phyloP scores from a whole-genome alignment of 2,113 vertebrate species.

The Cettia cetti region DNA sequence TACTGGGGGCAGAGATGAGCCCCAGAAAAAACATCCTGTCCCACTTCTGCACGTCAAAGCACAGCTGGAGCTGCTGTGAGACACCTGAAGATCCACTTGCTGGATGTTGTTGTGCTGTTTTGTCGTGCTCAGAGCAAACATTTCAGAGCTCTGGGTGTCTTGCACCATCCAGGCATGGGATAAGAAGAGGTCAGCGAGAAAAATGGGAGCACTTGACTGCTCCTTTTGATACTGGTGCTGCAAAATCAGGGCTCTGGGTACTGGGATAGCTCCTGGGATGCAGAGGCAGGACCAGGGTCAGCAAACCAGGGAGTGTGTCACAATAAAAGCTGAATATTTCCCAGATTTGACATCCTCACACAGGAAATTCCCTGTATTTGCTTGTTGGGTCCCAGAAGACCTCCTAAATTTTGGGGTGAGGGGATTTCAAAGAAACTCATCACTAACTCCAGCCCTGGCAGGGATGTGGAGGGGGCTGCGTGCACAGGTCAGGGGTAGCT shows the following conservation, averaged over 20 bases:
- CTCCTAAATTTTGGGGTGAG: neutral
- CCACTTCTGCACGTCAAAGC: neutral
- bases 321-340: neutral
- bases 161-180: neutral
- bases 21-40: neutral
- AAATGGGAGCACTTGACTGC: rapidly evolving
- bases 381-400: neutral
- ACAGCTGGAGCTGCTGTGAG: neutral
- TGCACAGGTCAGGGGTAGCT: neutral
- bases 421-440: neutral
- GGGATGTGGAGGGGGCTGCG: rapidly evolving
- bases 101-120: neutral
- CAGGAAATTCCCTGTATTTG: neutral
- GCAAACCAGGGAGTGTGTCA: neutral
- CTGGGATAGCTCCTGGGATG: rapidly evolving
- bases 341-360: neutral
- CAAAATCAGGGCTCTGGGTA: neutral
- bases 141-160: neutral
- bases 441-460: neutral
- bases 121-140: rapidly evolving
- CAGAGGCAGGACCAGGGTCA: neutral
- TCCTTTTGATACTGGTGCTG: neutral
- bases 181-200: rapidly evolving
- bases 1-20: neutral
- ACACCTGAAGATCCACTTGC: neutral